Evolutionary conservation across 2,113 vertebrate species (phyloP).

Genomic region (Opisthocomus hoazin): DNA sequence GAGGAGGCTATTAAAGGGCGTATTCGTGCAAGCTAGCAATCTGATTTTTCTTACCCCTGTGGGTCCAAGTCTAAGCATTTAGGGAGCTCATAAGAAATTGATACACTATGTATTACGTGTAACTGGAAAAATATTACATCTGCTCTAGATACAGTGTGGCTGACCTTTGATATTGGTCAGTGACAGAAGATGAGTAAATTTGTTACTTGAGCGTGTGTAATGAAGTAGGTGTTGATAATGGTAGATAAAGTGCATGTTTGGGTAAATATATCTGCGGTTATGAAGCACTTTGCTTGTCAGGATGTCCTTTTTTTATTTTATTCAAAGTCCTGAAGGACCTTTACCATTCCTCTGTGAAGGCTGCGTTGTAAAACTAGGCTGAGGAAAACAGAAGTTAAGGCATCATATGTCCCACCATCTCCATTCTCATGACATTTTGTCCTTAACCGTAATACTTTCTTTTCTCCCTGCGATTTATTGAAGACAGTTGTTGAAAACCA

Average conservation of each 20-base stretch:
- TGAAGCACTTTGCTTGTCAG: neutral
- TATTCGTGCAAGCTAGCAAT: no score
- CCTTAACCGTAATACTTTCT: neutral
- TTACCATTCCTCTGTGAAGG: neutral
- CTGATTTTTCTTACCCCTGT: no score
- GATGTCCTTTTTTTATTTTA: neutral
- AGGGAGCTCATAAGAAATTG: neutral
- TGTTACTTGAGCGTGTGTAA: neutral
- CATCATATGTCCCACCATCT: neutral
- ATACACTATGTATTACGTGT: no score
- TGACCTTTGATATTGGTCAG: neutral
- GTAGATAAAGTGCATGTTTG: neutral
- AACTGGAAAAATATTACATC: neutral
- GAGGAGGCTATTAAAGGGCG: neutral
- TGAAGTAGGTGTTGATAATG: neutral
- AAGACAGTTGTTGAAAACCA: neutral
- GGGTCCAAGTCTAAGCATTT: neutral
- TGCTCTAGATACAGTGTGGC: neutral
- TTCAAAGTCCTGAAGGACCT: neutral
- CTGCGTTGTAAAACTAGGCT: neutral
- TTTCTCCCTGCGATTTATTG: neutral
- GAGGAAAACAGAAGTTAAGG: neutral
- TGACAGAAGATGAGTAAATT: neutral
- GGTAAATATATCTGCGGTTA: neutral
- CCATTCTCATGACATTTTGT: neutral